Conservation (phyloP, 2,113 vertebrate genomes). For the Orthonyx spaldingii region DNA sequence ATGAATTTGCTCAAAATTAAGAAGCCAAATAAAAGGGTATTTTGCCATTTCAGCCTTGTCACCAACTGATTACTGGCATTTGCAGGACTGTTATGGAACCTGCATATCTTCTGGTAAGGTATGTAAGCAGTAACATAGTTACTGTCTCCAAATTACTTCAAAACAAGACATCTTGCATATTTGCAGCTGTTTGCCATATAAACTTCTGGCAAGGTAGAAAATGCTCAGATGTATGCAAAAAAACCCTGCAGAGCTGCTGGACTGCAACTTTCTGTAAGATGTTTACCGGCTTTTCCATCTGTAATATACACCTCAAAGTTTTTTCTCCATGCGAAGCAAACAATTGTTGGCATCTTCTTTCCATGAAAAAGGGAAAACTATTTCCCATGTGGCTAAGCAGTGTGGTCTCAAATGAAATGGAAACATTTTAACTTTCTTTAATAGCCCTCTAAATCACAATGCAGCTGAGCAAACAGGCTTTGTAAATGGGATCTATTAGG, state of each 20-base stretch:
- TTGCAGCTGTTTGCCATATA: background rate
- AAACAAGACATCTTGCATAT: background rate
- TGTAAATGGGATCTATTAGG: constrained; percentile 47
- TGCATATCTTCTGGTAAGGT: background rate
- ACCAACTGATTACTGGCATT: background rate
- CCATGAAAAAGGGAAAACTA: background rate
- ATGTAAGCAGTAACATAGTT: background rate
- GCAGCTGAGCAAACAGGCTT: constrained; percentile 40
- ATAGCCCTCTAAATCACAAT: constrained; percentile 14
- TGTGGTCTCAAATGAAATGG: constrained; percentile 32
- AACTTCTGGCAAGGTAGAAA: background rate
- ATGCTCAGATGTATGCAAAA: background rate
- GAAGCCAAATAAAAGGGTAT: background rate
- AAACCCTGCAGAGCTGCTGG: background rate
- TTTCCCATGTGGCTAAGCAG: constrained; percentile 3
- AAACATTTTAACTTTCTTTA: constrained; percentile 22
- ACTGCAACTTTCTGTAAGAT: background rate
- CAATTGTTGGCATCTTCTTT: background rate
- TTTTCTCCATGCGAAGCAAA: background rate
- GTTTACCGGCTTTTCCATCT: background rate
- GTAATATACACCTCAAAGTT: background rate
- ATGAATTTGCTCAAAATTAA: background rate
- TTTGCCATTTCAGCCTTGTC: background rate
- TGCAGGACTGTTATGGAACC: background rate
- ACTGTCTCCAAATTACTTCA: background rate